Evolutionary conservation across 2,113 vertebrate species (phyloP).

Genomic region (Bos taurus): DNA sequence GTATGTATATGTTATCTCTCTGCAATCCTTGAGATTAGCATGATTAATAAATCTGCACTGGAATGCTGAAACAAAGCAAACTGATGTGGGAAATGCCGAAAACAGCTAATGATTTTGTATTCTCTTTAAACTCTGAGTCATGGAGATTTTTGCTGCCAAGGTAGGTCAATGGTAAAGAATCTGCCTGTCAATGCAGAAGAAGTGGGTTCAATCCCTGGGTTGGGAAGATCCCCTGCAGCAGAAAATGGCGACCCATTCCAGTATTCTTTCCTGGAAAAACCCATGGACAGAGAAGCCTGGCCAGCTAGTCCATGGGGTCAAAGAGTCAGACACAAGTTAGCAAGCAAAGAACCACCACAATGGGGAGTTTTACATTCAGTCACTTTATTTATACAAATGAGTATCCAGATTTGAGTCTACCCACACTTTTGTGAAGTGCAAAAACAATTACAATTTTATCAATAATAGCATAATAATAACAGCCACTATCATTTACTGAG

Average conservation of each 20-base stretch:
- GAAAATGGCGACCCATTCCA: not conserved
- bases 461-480: not conserved
- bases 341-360: not conserved
- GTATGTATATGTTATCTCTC: not conserved
- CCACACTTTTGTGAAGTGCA: not conserved
- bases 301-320: not conserved
- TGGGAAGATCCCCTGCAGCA: not conserved
- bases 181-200: not conserved
- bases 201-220: not conserved
- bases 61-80: not conserved
- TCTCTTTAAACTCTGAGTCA: not conserved
- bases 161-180: not conserved
- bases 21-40: not conserved
- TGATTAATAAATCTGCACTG: not conserved
- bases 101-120: not conserved
- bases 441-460: not conserved
- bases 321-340: not conserved
- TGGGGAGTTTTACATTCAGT: not conserved
- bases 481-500: not conserved
- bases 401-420: not conserved
- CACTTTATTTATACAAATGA: conserved; percentile 1
- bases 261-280: not conserved
- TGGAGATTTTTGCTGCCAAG: not conserved
- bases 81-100: not conserved
- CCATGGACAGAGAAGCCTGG: not conserved